Evolutionary conservation across 2,113 vertebrate genomes (phyloP), one percentile per base, ranked within the genome.

Genomic region (Epinephelus moara): DNA sequence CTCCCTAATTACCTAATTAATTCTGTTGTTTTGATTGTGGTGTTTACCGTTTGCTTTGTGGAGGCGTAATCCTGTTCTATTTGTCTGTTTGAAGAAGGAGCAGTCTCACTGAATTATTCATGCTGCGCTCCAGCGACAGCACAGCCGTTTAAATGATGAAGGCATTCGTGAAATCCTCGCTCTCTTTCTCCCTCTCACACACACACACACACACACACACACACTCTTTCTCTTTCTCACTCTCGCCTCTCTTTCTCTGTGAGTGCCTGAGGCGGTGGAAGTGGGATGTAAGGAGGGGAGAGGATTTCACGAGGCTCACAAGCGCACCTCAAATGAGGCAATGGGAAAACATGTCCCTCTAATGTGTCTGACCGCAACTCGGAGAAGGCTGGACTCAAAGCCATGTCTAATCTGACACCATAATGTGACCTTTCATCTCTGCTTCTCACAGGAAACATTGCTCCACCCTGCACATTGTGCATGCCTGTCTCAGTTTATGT

Each of bases 11-110:
- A 95, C 93, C 92, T 95, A 92, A 96, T 95, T 95, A 95, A 95
- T 95, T 94, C 94, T 88, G 94, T 94, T 95, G 93, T 95, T 96
- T 95, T 95, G 95, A 95, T 96, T 95, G 94, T 87, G 90, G 87
- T 95, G 93, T 94, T 95, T 94, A 92, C 93, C 93, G 91, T 96
- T 95, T 95, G 94, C 94, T 95, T 94, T 94, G 94, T 89, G 91
- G 89, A 95, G 93, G 93, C 92, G 91, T 93, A 94, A 95, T 95
- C 94, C 94, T 94, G 92, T 94, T 94, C 93, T 94, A 91, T 96
- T 96, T 96, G 94, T 95, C 94, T 95, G 94, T 95, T 96, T 96
- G 95, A 96, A 95, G 95, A 95, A 94, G 92, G 92, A 95, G 92
- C 91, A 85, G 79, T 91, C 90, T 86, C 90, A 71, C 89, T 96